Evolutionary conservation across 2,888 invertebrate species (phyloP).

Genomic region (Drosophila yooni): DNA sequence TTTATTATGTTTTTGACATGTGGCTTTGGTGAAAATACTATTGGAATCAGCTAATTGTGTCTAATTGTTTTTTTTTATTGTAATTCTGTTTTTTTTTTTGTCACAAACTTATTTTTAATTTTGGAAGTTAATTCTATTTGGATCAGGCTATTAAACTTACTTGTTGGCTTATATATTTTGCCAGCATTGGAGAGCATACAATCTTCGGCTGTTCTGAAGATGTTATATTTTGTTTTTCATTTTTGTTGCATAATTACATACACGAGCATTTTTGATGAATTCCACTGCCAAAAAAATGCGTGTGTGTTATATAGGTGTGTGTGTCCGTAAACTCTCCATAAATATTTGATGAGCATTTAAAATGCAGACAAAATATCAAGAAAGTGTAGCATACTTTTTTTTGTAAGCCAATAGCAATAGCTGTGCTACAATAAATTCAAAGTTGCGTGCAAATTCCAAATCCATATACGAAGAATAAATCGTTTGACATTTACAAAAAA

Average conservation of each 20-base stretch:
- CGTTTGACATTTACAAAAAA: constrained; percentile 7
- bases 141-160: not conserved
- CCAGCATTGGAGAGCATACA: constrained; percentile 5
- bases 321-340: constrained; percentile 27
- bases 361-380: constrained; percentile 27
- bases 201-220: not conserved
- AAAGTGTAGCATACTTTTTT: constrained; percentile 22
- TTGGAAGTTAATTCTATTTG: too few species aligned
- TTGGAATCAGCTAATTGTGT: not conserved
- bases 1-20: not conserved
- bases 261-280: constrained; percentile 60
- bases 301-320: constrained; percentile 11
- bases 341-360: constrained; percentile 53
- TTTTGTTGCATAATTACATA: constrained; percentile 58
- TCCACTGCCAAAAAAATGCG: constrained; percentile 38
- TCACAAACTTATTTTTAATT: not conserved
- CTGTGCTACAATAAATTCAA: not conserved
- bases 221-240: constrained; percentile 1
- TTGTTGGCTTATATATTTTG: not conserved
- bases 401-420: not conserved
- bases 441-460: not conserved
- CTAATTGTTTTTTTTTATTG: not conserved
- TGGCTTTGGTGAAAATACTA: too few species aligned
- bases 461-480: not conserved
- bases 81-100: not conserved